Evolutionary conservation across 2,113 vertebrate genomes (phyloP).

Genomic region (Pitta sordida): DNA sequence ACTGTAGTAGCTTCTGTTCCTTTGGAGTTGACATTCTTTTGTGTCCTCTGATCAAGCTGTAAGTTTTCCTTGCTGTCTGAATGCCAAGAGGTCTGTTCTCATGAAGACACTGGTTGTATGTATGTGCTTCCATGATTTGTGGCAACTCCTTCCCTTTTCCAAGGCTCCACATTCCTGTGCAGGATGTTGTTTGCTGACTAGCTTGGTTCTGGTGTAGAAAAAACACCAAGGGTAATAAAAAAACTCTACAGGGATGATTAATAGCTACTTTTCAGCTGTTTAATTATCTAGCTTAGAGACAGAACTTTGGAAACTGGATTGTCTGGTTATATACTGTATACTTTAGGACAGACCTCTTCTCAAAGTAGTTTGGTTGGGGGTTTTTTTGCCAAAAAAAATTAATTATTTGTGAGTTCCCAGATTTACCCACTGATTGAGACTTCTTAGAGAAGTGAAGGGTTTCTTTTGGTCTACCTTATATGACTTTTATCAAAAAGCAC

Average conservation of each 20-base stretch:
- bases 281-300: neutral
- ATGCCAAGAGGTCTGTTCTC: neutral
- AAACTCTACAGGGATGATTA: neutral
- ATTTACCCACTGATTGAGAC: neutral
- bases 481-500: neutral
- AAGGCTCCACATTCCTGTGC: neutral
- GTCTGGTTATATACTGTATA: constrained; percentile 6
- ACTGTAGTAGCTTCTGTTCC: neutral
- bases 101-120: neutral
- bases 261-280: constrained; percentile 8
- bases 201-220: neutral
- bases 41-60: neutral
- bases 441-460: neutral
- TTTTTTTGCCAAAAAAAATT: neutral
- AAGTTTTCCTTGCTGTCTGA: neutral
- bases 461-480: neutral
- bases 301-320: constrained; percentile 27
- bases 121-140: neutral
- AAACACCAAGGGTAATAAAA: neutral
- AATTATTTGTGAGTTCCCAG: neutral
- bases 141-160: neutral
- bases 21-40: neutral
- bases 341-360: neutral
- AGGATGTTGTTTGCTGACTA: neutral
- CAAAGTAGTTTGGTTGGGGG: neutral